Conservation (phyloP, 2,888 invertebrate genomes). For the Clusia tigrina region DNA sequence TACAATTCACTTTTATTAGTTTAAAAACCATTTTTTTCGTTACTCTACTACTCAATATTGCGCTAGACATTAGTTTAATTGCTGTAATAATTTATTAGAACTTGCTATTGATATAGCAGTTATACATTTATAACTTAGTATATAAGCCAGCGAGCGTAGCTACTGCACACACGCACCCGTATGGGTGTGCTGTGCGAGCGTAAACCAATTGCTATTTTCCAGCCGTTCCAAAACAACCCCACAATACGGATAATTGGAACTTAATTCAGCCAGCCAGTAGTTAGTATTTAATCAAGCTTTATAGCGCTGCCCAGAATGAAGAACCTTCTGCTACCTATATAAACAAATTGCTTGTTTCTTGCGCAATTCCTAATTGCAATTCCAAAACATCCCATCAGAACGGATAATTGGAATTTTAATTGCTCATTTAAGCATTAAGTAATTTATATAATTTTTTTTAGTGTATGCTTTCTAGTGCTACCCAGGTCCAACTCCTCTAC, state of each 20-base stretch:
- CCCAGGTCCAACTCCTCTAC: no score
- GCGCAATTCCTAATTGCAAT: not conserved
- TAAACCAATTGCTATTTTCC: not conserved
- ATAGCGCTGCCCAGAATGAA: no score
- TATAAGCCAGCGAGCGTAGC: not conserved
- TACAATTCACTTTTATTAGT: constrained; percentile 27
- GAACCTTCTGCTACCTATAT: no score
- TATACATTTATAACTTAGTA: not conserved
- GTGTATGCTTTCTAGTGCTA: not conserved
- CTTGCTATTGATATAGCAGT: constrained; percentile 2
- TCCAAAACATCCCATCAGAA: constrained; percentile 3
- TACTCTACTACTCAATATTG: not conserved
- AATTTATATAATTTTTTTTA: not conserved
- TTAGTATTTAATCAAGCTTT: no score
- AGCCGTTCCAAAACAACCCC: not conserved
- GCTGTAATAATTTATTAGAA: not conserved
- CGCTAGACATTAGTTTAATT: not conserved
- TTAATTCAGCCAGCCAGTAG: no score
- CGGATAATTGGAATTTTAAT: not conserved
- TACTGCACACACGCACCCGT: not conserved
- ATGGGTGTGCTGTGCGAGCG: not conserved
- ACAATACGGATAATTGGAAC: not conserved
- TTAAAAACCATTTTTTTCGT: not conserved
- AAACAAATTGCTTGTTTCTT: no score
- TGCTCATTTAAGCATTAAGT: not conserved